These are phyloP conservation scores for Polia nebulosa DNA, from an alignment of 2,888 invertebrate species.

Conservation along the genomic window DNA sequence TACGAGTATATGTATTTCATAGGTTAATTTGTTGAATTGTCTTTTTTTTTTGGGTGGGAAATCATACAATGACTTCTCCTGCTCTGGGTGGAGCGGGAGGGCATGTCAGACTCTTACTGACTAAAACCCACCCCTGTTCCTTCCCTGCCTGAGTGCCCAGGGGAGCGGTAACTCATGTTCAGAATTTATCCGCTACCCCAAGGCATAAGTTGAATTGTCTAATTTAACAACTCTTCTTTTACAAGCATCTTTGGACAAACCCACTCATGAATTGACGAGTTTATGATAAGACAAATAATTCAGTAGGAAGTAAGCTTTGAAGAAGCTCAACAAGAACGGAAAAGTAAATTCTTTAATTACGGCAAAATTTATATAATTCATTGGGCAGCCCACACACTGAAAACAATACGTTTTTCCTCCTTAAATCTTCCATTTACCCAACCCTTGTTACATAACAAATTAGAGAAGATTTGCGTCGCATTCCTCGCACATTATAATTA, in stretches of 20 bases:
- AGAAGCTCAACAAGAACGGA: not conserved
- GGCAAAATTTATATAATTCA: constrained; percentile 27
- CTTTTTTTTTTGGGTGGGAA: too few relatives aligned
- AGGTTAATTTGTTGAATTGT: too few relatives aligned
- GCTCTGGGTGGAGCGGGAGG: too few relatives aligned
- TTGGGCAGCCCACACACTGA: constrained; percentile 11
- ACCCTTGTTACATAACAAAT: constrained; percentile 35
- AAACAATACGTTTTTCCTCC: constrained; percentile 32
- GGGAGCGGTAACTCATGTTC: too few relatives aligned
- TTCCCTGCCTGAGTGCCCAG: too few relatives aligned
- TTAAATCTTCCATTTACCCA: constrained; percentile 24
- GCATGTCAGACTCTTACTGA: too few relatives aligned
- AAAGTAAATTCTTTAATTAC: constrained; percentile 4
- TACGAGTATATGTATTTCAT: too few relatives aligned
- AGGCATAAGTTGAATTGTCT: too few relatives aligned
- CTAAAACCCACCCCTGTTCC: too few relatives aligned
- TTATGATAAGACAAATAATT: not conserved
- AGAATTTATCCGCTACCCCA: too few relatives aligned
- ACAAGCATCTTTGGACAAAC: not conserved
- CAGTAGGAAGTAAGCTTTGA: not conserved
- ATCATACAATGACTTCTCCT: too few relatives aligned
- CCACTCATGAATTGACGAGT: not conserved
- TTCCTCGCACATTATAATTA: constrained; percentile 60
- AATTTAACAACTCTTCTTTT: not conserved
- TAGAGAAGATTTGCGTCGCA: constrained; percentile 43